Evolutionary conservation across 2,797 vertebrate genomes (phyloP).

Genomic region (Valencia hispanica): DNA sequence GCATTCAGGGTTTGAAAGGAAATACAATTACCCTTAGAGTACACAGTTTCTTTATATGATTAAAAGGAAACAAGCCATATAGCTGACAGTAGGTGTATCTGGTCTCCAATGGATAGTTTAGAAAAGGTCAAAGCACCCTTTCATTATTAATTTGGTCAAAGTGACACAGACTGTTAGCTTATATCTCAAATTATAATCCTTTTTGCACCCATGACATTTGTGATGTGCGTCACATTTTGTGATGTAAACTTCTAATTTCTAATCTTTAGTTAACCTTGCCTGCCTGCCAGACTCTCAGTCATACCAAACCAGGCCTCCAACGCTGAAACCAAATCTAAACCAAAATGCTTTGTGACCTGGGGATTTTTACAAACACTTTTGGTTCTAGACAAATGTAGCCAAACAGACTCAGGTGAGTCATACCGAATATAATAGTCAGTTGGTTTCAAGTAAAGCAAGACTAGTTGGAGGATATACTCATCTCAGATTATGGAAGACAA

Average conservation of each 20-base stretch:
- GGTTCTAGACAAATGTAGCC: constrained; percentile 32
- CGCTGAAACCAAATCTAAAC: constrained; percentile 50
- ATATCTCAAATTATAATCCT: background rate
- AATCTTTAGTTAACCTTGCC: constrained; percentile 19
- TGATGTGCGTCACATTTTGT: constrained; percentile 25
- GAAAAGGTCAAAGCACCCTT: background rate
- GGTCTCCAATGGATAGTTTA: too few species aligned
- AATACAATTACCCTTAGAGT: background rate
- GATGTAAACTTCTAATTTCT: background rate
- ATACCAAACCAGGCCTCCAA: constrained; percentile 47
- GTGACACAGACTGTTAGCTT: background rate
- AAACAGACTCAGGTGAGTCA: constrained; percentile 47
- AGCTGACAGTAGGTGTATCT: background rate
- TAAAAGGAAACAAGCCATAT: background rate
- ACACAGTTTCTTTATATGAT: background rate
- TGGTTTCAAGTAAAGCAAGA: constrained; percentile 44
- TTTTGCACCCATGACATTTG: constrained; percentile 37
- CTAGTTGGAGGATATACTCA: constrained; percentile 37
- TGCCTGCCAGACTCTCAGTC: constrained; percentile 24
- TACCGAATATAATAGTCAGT: constrained; percentile 30
- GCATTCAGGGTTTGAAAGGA: background rate
- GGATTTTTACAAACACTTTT: constrained; percentile 39
- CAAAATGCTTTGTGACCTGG: constrained; percentile 35
- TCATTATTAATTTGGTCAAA: constrained; percentile 1
- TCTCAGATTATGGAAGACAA: constrained; percentile 26